Evolutionary conservation across 2,888 invertebrate genomes (phyloP).

Genomic region (Argyresthia goedartella): DNA sequence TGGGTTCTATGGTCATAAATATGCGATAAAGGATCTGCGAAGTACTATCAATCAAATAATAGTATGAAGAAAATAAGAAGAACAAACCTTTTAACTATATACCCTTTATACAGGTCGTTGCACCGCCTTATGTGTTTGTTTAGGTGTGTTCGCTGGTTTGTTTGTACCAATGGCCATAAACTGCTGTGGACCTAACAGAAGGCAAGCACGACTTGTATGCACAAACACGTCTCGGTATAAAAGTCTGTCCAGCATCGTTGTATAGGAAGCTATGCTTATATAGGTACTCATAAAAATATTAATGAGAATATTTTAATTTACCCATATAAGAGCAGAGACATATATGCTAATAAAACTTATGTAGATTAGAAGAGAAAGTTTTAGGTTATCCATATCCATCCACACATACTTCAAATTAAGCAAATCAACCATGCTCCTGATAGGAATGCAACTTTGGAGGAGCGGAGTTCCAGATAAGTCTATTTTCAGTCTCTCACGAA

Average conservation of each 20-base stretch:
- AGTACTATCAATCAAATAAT: no score
- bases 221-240: constrained; percentile 8
- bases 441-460: no score
- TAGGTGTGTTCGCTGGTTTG: constrained; percentile 25
- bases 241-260: background rate
- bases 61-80: background rate
- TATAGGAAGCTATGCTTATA: background rate
- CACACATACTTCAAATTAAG: no score
- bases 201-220: constrained; percentile 22
- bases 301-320: no score
- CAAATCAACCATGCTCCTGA: no score
- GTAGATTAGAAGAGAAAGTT: no score
- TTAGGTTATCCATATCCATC: no score
- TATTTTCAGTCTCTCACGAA: no score
- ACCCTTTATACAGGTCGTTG: constrained; percentile 28
- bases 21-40: no score
- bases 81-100: constrained; percentile 31
- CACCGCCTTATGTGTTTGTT: constrained; percentile 34
- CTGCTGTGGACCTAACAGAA: constrained; percentile 28
- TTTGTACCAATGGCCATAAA: constrained; percentile 44
- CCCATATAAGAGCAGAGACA: background rate
- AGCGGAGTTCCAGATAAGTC: no score
- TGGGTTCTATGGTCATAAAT: no score
- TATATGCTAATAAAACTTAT: background rate
- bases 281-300: background rate